These are phyloP conservation scores for Drosophila lowei DNA, from an alignment of 1,140 invertebrate species.

Conservation along the genomic window DNA sequence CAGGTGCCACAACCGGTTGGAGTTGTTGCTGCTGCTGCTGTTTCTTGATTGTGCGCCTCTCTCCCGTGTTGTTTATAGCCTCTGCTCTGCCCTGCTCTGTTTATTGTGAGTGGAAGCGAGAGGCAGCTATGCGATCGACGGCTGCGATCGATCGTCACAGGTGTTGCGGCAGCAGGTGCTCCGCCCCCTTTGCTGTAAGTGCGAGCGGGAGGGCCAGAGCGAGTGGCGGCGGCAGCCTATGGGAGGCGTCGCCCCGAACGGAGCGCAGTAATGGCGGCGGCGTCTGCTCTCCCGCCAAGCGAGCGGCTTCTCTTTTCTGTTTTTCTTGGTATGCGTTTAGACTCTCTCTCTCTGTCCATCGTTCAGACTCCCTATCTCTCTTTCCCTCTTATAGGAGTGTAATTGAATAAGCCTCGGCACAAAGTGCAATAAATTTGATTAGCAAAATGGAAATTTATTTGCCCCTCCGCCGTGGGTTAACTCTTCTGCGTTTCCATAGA, in stretches of 20 bases:
- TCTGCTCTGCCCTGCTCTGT: too few relatives aligned
- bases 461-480: constrained; percentile 22
- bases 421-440: constrained; percentile 83
- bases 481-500: constrained; percentile 55
- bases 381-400: constrained; percentile 28
- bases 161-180: constrained; percentile 69
- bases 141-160: constrained; percentile 62
- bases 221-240: constrained; percentile 37
- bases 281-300: not conserved
- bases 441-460: constrained; percentile 82
- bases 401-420: constrained; percentile 81
- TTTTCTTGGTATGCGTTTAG: not conserved
- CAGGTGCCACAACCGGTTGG: constrained; percentile 33
- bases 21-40: constrained; percentile 13
- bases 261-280: constrained; percentile 69
- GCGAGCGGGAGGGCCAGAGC: constrained; percentile 22
- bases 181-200: constrained; percentile 45
- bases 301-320: not conserved
- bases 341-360: too few relatives aligned
- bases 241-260: constrained; percentile 21
- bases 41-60: too few relatives aligned
- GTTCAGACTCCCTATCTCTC: constrained; percentile 3
- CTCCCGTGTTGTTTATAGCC: too few relatives aligned
- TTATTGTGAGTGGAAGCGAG: constrained; percentile 42
- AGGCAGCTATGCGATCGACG: constrained; percentile 59